phyloP scores from a whole-genome alignment of 2,888 invertebrate species.

The Trachelus iudaicus region DNA sequence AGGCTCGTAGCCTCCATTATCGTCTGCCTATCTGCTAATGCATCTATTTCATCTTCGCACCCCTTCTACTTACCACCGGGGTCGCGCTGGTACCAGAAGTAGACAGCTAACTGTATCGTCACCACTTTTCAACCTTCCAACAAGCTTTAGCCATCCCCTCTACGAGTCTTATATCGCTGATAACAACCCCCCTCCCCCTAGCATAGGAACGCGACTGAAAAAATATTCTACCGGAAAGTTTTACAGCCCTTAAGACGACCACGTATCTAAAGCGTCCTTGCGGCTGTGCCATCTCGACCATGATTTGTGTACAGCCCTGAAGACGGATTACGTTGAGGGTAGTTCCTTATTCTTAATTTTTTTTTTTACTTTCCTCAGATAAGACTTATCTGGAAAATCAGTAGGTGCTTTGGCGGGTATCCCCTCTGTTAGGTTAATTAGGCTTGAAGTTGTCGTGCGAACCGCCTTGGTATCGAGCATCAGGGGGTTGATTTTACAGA shows the following conservation, averaged over 20 bases:
- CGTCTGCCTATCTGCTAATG: conserved; percentile 14
- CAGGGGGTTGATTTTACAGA: neutral
- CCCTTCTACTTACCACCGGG: neutral
- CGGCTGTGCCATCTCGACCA: neutral
- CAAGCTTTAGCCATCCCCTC: neutral
- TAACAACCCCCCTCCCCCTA: neutral
- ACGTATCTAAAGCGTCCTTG: neutral
- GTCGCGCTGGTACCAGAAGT: neutral
- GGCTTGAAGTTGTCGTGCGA: neutral
- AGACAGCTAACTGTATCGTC: neutral
- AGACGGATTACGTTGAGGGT: neutral
- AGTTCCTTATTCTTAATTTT: neutral
- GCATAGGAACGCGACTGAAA: neutral
- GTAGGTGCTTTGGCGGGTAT: neutral
- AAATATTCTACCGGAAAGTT: neutral
- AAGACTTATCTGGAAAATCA: neutral
- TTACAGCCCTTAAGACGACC: neutral
- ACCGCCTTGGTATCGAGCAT: neutral
- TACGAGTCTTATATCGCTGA: neutral
- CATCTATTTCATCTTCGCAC: conserved; percentile 8
- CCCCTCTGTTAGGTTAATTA: neutral
- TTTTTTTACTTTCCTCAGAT: neutral
- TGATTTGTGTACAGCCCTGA: neutral
- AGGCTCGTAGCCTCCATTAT: conserved; percentile 17
- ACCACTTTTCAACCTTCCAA: neutral